Evolutionary conservation across 2,888 invertebrate species (phyloP), one percentile per base, ranked within the genome.

Genomic region (Pardosa pseudoannulata): DNA sequence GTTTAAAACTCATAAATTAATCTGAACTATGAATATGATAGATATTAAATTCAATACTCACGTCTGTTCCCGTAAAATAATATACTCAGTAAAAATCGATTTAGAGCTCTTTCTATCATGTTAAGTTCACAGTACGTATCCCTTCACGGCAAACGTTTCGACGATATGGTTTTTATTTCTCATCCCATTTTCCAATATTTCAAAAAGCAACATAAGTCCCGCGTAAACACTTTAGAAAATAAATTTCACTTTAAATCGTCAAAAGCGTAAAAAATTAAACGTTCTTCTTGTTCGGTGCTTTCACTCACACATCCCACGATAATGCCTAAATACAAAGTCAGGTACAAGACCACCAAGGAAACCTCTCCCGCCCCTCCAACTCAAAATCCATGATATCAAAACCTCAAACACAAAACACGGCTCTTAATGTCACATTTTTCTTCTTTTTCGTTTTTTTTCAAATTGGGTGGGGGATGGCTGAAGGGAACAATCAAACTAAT

Each of bases 401-500:
- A 46, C 9, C 19, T 9, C 9, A 29, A n/a, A n/a, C n/a, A 28
- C 73, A 80, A 80, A 70, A 70, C 74, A 68, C 81, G 13, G n/a
- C 75, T 70, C 75, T 73, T 67, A 81, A 75, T 81, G 81, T 81
- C 75, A 46, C 70, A 68, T 50, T 36, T 73, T 64, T 36, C 70
- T n/a, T 27, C 27, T 9, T 31, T 50, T 28, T 6, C 16, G 36
- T 36, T 36, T 36, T 36, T 36, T 36, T 36, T 7, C 36, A 9
- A 29, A 36, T 13, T 50, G 19, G 39, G 41, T n/a, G 0, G 36
- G 23, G 28, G 73, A 28, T 19, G 19, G 16, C 9, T 6, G 13
- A 16, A 72, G 23, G 41, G 46, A 74, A 81, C 82, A 82, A 82
- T 82, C 82, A 71, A 65, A 82, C 82, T 82, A 82, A 82, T 82